Conservation (phyloP, 2,113 vertebrate species). For the Oenanthe melanoleuca region DNA sequence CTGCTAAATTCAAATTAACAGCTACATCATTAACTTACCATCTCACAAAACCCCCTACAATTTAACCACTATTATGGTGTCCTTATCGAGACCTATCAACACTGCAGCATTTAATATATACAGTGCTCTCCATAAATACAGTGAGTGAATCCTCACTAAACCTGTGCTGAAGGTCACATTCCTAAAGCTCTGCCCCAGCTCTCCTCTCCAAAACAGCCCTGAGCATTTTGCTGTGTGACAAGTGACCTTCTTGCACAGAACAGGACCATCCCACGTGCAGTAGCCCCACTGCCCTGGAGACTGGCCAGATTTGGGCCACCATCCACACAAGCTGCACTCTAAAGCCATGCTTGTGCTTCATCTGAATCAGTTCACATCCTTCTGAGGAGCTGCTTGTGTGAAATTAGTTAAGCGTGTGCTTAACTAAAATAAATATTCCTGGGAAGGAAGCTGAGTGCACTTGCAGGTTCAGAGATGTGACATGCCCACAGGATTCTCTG, state of each 20-base stretch:
- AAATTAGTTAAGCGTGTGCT: neutral
- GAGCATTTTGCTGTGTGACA: neutral
- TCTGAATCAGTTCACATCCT: neutral
- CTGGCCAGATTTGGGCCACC: slow-evolving; percentile 2
- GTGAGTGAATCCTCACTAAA: neutral
- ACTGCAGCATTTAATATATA: neutral
- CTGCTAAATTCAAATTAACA: slow-evolving; percentile 81
- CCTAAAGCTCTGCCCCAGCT: neutral
- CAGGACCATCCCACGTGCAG: neutral
- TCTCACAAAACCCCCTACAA: slow-evolving; percentile 48
- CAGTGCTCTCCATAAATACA: neutral
- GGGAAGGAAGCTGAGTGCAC: neutral
- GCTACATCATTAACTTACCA: slow-evolving; percentile 77
- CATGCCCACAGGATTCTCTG: neutral
- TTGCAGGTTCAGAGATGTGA: neutral
- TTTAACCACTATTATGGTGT: slow-evolving; percentile 63
- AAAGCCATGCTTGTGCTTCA: neutral
- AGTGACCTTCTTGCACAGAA: neutral
- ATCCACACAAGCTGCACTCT: neutral
- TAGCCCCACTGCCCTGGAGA: neutral
- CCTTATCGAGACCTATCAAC: slow-evolving; percentile 63
- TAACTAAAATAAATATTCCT: neutral
- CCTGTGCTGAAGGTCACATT: neutral
- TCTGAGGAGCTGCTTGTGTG: neutral
- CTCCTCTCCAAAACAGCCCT: neutral